Evolutionary conservation across 1,140 invertebrate species (phyloP).

Genomic region (Palaemon carinicauda): DNA sequence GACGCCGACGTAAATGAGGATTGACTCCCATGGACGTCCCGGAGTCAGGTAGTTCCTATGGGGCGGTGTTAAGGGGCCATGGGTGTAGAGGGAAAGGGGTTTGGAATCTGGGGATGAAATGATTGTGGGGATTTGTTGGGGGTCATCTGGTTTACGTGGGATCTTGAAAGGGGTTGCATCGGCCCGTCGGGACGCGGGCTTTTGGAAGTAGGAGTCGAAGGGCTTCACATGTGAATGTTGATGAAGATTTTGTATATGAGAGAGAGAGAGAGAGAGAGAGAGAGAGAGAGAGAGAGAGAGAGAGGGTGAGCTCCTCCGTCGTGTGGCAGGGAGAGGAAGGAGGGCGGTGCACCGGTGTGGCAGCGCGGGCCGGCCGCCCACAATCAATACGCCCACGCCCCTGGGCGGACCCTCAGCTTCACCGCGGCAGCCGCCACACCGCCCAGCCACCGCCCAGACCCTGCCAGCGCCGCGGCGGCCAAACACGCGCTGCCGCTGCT

Average conservation of each 20-base stretch:
- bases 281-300: neutral
- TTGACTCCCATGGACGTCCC: neutral
- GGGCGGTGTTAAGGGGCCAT: neutral
- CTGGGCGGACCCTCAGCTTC: conserved; percentile 49
- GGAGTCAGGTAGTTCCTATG: neutral
- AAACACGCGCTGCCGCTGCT: conserved; percentile 55
- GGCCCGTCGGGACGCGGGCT: neutral
- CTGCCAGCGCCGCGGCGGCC: conserved; percentile 55
- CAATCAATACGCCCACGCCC: conserved; percentile 56
- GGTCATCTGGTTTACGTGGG: neutral
- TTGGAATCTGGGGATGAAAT: neutral
- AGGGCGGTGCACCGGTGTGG: conserved; percentile 40
- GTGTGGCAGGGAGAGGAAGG: neutral
- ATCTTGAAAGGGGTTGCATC: neutral
- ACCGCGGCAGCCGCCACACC: conserved; percentile 22
- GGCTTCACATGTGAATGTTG: neutral
- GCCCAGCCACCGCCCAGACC: conserved; percentile 54
- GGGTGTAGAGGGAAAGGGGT: neutral
- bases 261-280: neutral
- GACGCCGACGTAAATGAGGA: neutral
- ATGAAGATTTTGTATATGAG: neutral
- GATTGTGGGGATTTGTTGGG: neutral
- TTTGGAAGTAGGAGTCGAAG: neutral
- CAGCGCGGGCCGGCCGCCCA: conserved; percentile 35
- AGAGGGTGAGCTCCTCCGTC: neutral